Evolutionary conservation across 2,113 vertebrate species (phyloP).

Genomic region (mouse (Mus musculus)): DNA sequence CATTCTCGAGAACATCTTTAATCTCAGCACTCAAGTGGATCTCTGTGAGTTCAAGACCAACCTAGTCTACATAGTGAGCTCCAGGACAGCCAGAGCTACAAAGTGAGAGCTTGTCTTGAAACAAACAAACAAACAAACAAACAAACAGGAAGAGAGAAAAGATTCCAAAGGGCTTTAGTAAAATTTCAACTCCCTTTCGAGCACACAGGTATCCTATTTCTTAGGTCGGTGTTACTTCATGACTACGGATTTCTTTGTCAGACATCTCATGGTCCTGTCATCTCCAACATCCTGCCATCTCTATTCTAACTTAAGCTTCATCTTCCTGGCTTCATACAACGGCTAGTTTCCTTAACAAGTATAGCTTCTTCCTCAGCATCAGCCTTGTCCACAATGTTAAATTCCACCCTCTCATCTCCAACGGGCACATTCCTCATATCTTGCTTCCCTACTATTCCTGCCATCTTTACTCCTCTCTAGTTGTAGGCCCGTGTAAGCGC

Average conservation of each 20-base stretch:
- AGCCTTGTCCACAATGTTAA: neutral
- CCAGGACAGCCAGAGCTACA: neutral
- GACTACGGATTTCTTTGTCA: neutral
- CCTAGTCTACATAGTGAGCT: neutral
- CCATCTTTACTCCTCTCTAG: neutral
- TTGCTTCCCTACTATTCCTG: neutral
- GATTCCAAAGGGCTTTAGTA: neutral
- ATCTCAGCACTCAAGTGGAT: too few relatives aligned
- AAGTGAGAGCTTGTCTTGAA: neutral
- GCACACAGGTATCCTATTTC: neutral
- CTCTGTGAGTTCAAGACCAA: neutral
- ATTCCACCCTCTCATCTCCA: neutral
- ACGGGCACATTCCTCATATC: neutral
- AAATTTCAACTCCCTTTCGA: too few relatives aligned
- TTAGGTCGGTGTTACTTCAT: neutral
- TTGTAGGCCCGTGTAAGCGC: neutral
- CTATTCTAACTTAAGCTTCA: neutral
- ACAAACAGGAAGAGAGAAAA: neutral
- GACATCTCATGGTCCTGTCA: neutral
- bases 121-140: neutral
- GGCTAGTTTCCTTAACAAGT: neutral
- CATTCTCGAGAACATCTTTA: neutral
- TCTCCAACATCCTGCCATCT: neutral
- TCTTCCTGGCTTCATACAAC: neutral
- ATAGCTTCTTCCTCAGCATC: neutral